Percentiles rank a stretch among this genome's conserved stretches.
These are phyloP conservation scores for Seriola aureovittata DNA, from an alignment of 2,113 vertebrate species.

Conservation along the genomic window DNA sequence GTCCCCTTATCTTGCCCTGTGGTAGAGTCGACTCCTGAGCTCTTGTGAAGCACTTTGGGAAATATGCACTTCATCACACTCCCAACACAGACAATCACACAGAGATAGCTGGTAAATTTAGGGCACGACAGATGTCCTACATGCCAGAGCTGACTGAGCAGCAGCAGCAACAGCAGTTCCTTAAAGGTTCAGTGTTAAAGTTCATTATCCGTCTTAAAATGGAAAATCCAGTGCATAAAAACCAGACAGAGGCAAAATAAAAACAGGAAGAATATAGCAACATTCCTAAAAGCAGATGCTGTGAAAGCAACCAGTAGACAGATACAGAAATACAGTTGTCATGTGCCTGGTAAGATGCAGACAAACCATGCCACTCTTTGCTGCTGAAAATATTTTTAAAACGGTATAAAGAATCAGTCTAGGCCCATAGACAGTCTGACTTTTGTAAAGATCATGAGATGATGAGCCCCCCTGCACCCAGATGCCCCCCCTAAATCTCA, in stretches of 20 bases:
- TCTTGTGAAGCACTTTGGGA: conserved; percentile 60
- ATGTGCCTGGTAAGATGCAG: conserved; percentile 42
- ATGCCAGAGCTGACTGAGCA: conserved; percentile 20
- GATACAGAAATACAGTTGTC: conserved; percentile 53
- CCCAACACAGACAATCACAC: conserved; percentile 9
- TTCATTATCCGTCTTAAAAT: conserved; percentile 43
- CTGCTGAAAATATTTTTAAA: conserved; percentile 46
- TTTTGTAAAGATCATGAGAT: conserved; percentile 1
- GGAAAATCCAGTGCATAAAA: conserved; percentile 47
- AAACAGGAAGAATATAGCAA: conserved; percentile 52
- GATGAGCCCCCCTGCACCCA: not conserved
- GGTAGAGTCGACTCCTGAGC: conserved; percentile 33
- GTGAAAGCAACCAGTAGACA: conserved; percentile 32
- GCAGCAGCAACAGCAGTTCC: conserved; percentile 1
- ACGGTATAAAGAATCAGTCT: conserved; percentile 18
- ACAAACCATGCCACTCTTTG: conserved; percentile 21
- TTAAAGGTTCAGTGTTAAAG: conserved; percentile 4
- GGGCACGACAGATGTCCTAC: conserved; percentile 14
- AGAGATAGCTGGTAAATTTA: conserved; percentile 46
- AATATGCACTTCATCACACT: conserved; percentile 43
- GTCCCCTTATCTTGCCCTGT: conserved; percentile 26
- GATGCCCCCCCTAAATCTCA: not conserved
- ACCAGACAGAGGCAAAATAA: conserved; percentile 41
- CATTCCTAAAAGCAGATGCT: conserved; percentile 42
- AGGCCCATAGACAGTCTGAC: conserved; percentile 2